Evolutionary conservation across 1,140 invertebrate species (phyloP).

Genomic region (Euborellia annulipes): DNA sequence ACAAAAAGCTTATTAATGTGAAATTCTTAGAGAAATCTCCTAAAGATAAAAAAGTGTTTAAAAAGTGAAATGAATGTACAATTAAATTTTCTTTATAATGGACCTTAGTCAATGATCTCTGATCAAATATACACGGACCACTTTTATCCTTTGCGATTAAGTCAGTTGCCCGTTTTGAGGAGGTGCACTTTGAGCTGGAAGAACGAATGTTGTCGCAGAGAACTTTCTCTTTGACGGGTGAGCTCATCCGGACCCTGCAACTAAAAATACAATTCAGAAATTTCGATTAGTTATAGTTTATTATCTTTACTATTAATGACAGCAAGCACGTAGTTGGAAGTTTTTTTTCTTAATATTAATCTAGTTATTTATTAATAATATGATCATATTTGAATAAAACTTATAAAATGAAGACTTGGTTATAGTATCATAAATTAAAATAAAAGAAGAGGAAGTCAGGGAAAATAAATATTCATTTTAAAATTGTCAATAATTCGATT

Average conservation of each 20-base stretch:
- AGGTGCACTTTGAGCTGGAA: slow-evolving; percentile 80
- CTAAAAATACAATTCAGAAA: slow-evolving; percentile 13
- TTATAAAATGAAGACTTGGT: slow-evolving; percentile 1
- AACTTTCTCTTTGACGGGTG: slow-evolving; percentile 44
- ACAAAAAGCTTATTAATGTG: no score
- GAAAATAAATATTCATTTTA: slow-evolving; percentile 1
- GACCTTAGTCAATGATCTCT: no score
- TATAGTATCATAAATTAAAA: not conserved
- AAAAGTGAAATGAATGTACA: no score
- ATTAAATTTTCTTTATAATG: no score
- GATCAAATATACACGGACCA: slow-evolving; percentile 40
- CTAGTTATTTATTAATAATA: not conserved
- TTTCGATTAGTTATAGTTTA: not conserved
- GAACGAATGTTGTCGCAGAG: slow-evolving; percentile 68
- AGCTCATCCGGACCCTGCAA: slow-evolving; percentile 38
- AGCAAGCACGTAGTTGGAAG: no score
- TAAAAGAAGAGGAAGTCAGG: not conserved
- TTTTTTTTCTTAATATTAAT: not conserved
- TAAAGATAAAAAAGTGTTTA: no score
- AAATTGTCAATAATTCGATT: no score
- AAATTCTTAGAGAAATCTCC: no score
- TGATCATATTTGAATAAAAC: not conserved
- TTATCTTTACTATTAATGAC: not conserved
- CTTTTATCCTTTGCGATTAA: slow-evolving; percentile 87
- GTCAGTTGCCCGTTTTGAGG: slow-evolving; percentile 68